Conservation (phyloP, 2,888 invertebrate species). For the Parochlus steinenii region DNA sequence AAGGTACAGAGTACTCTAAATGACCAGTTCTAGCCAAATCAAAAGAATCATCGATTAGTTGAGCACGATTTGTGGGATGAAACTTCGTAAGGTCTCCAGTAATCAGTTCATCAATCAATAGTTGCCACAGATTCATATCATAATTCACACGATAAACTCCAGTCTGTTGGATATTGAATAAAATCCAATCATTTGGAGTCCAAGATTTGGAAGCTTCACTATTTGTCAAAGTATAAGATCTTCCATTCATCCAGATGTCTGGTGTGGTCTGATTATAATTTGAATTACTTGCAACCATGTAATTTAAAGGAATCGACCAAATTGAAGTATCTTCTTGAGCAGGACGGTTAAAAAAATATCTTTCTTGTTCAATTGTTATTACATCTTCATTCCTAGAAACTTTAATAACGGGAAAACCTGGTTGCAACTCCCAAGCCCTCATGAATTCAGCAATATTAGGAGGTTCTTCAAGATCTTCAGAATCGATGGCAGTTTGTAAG, state of each 20-base stretch:
- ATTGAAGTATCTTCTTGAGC: background rate
- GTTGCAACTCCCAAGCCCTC: constrained; percentile 41
- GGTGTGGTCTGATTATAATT: constrained; percentile 2
- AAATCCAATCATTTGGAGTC: constrained; percentile 21
- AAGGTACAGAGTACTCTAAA: constrained; percentile 32
- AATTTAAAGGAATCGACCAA: constrained; percentile 27
- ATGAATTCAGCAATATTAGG: constrained; percentile 33
- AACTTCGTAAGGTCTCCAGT: constrained; percentile 17
- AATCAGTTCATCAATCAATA: constrained; percentile 17
- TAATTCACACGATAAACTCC: constrained; percentile 10
- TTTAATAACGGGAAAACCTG: constrained; percentile 40
- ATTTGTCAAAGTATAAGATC: background rate
- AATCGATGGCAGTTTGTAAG: constrained; percentile 19
- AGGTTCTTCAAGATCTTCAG: constrained; percentile 11
- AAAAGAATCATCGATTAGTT: constrained; percentile 56
- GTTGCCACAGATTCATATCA: constrained; percentile 2
- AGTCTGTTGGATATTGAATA: constrained; percentile 25
- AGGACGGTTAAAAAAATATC: constrained; percentile 3
- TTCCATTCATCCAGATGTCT: constrained; percentile 2
- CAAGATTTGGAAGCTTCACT: constrained; percentile 10
- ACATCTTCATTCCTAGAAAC: constrained; percentile 23
- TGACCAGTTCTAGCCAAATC: constrained; percentile 42
- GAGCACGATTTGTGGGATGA: constrained; percentile 36
- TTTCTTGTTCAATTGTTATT: constrained; percentile 5
- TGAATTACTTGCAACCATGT: constrained; percentile 18